Percentiles rank a stretch among this genome's conserved stretches.
phyloP scores from a whole-genome alignment of 1,140 invertebrate genomes.

The Sminthurinus signatus region DNA sequence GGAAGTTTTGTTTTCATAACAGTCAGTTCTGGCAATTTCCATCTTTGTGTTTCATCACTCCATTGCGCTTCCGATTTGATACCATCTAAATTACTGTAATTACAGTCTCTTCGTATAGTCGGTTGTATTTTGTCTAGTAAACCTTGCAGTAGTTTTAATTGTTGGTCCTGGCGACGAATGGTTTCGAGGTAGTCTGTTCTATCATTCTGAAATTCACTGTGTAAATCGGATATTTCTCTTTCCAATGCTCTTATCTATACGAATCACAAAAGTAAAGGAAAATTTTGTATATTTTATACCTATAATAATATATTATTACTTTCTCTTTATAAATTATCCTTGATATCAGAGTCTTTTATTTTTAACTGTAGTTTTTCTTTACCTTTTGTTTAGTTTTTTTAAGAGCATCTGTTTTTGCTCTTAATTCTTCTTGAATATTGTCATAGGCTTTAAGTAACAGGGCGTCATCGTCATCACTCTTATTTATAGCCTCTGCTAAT shows the following conservation, averaged over 20 bases:
- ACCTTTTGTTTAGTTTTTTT: slow-evolving; percentile 64
- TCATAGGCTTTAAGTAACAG: slow-evolving; percentile 62
- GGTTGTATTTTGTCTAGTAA: slow-evolving; percentile 66
- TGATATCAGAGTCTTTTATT: neutral
- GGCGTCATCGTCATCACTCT: slow-evolving; percentile 60
- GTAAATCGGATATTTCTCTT: slow-evolving; percentile 68
- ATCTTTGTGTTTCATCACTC: slow-evolving; percentile 68
- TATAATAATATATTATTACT: neutral
- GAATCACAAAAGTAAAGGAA: neutral
- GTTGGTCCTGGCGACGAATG: slow-evolving; percentile 67
- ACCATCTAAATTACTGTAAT: slow-evolving; percentile 62
- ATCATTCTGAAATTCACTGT: slow-evolving; percentile 77
- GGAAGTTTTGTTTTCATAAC: slow-evolving; percentile 61
- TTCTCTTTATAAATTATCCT: neutral
- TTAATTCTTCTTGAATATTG: slow-evolving; percentile 68
- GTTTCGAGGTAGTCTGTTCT: slow-evolving; percentile 78
- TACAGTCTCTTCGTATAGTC: slow-evolving; percentile 65
- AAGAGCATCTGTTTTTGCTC: slow-evolving; percentile 62
- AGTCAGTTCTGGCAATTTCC: slow-evolving; percentile 63
- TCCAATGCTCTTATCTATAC: slow-evolving; percentile 56
- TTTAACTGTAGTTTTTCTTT: no score
- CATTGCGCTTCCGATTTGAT: slow-evolving; percentile 64
- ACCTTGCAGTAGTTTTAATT: slow-evolving; percentile 61
- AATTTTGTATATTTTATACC: slow-evolving; percentile 16
- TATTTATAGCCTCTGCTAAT: slow-evolving; percentile 56